Percentiles rank a stretch among this genome's conserved stretches.
Conservation (phyloP, 2,797 vertebrate species). For the Lagorchestes hirsutus region DNA sequence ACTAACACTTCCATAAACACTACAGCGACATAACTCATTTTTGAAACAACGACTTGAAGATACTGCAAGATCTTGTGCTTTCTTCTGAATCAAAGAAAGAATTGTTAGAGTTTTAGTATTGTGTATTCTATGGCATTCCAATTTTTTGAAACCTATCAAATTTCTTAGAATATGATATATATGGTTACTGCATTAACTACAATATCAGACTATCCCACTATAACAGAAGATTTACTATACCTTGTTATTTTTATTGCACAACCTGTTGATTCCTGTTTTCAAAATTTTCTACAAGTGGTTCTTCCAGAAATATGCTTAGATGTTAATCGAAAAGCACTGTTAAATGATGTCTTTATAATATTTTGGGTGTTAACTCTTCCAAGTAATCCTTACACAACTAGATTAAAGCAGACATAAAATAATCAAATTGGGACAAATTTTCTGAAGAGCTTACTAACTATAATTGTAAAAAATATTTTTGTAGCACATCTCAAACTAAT, state of each 20-base stretch:
- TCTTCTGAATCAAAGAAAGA: background rate
- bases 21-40: background rate
- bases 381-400: background rate
- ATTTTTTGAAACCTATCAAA: background rate
- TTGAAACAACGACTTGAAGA: background rate
- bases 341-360: background rate
- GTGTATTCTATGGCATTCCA: background rate
- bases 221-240: constrained; percentile 6
- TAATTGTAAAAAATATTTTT: background rate
- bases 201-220: background rate
- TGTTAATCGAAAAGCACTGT: background rate
- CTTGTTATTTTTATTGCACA: constrained; percentile 1
- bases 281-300: background rate
- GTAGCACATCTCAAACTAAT: background rate
- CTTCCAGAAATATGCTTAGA: constrained; percentile 7
- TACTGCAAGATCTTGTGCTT: background rate
- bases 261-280: background rate
- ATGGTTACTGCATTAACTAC: background rate
- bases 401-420: constrained; percentile 11
- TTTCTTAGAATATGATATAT: background rate
- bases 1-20: background rate
- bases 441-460: background rate
- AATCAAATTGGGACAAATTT: background rate
- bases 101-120: background rate
- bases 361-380: background rate